Percentiles rank a stretch among this genome's conserved stretches.
Conservation (phyloP, 2,797 vertebrate species). For the Chaenodraco wilsoni region DNA sequence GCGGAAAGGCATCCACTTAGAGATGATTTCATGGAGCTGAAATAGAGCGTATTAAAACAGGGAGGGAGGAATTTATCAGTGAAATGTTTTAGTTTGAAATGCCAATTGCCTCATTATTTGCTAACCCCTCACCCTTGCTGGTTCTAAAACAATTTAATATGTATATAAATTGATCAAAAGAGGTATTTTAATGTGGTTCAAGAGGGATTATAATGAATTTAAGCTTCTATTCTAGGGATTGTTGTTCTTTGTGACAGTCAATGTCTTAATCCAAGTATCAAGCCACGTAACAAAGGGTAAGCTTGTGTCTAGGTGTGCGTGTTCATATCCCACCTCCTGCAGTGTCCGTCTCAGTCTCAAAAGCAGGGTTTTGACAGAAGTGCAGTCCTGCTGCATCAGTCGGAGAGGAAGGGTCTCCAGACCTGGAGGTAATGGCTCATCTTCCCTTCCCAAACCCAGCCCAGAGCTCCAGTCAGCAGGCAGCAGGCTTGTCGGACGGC, state of each 20-base stretch:
- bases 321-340: constrained; percentile 89
- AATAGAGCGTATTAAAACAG: constrained; percentile 54
- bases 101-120: constrained; percentile 41
- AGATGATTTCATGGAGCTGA: constrained; percentile 60
- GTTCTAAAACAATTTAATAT: constrained; percentile 39
- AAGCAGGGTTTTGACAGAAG: constrained; percentile 93
- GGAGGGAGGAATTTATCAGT: constrained; percentile 25
- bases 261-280: constrained; percentile 10
- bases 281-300: background rate
- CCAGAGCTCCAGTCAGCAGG: constrained; percentile 84
- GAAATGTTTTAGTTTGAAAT: constrained; percentile 33
- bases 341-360: constrained; percentile 94
- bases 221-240: background rate
- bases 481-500: constrained; percentile 83
- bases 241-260: constrained; percentile 10
- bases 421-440: constrained; percentile 85
- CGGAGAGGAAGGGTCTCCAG: constrained; percentile 92
- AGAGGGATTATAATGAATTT: background rate
- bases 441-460: constrained; percentile 80
- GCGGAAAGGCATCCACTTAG: constrained; percentile 36
- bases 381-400: constrained; percentile 97
- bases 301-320: constrained; percentile 6
- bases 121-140: constrained; percentile 13
- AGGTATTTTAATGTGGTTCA: background rate
- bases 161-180: constrained; percentile 29